Base-by-base conservation (phyloP, 1,140 invertebrate species). In the Meloidogyne exigua region DNA sequence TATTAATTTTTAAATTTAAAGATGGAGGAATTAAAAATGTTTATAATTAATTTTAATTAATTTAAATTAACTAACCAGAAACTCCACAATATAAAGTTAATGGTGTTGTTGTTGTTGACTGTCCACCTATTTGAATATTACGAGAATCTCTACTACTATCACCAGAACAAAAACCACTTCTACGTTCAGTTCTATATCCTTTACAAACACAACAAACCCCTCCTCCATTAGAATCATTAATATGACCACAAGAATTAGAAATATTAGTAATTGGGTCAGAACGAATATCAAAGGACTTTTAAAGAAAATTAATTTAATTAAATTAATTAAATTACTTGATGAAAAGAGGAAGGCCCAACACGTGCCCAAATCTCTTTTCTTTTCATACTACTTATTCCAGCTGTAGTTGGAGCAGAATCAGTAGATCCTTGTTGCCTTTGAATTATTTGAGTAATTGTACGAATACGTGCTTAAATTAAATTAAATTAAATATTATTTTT, bases 1-100 rank as follows among this genome's bases (percentile, higher is more conserved):
- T n/a, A n/a, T n/a, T n/a, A n/a, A n/a, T n/a, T n/a, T n/a, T n/a
- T n/a, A n/a, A n/a, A n/a, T n/a, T n/a, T n/a, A n/a, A n/a, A n/a
- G n/a, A n/a, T n/a, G n/a, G n/a, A n/a, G n/a, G n/a, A n/a, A n/a
- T n/a, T n/a, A n/a, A n/a, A n/a, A n/a, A n/a, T n/a, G n/a, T n/a
- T n/a, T n/a, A n/a, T n/a, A n/a, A n/a, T n/a, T n/a, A n/a, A n/a
- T n/a, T n/a, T n/a, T n/a, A n/a, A n/a, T n/a, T n/a, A n/a, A n/a
- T n/a, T n/a, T n/a, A n/a, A n/a, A n/a, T n/a, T n/a, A 63, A 63
- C 18, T 28, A 25, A 72, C 71, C 71, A 12, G n/a, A 28, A 18
- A 64, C 71, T 21, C 49, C 65, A 64, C 71, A 72, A 32, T 49
- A 72, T 21, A 72, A n/a, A n/a, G n/a, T n/a, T n/a, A n/a, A n/a